Base-by-base conservation (phyloP, 2,888 invertebrate species). In the Zelleria hepariella region DNA sequence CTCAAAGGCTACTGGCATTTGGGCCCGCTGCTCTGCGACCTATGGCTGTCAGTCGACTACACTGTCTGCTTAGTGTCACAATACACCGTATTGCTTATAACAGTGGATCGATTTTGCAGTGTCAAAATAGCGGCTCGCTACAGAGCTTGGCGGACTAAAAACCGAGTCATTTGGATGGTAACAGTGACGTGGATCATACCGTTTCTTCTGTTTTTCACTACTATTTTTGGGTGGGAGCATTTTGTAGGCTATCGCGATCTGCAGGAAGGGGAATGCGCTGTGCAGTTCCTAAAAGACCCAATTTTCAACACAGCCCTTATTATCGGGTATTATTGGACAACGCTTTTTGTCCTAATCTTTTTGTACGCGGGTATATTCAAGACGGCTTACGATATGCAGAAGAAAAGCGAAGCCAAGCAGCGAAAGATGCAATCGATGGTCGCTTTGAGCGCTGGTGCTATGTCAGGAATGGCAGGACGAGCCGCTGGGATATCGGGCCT, bases 211-310 rank as follows among this genome's bases (percentile, higher is more conserved):
- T 99, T 99, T 85, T 99, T 99, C 83, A 97, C 97, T 66, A 97
- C 98, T 64, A 99, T 99, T 67, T 98, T 99, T 75, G 99, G 99
- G 52, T 99, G 99, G 98, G 98, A 98, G 76, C 97, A 98, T 79
- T 99, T 99, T 74, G 95, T 97, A 54, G 98, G 98, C 21, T 95
- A 94, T 73, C 90, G 98, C 62, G 96, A 98, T 69, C 90, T 98
- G 58, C 87, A 92, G 68, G 95, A 95, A 15, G 95, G 95, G 1
- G 94, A 96, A 81, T 99, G 98, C 77, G 95, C 96, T 60, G 98
- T 99, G 18, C 98, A 99, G 83, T 99, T 99, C 84, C 91, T 99
- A 62, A 98, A 98, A 80, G 97, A 99, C 80, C 97, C 98, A 0
- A 93, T 98, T 59, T 98, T 99, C 80, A 99, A 99, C 79, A 98